Evolutionary conservation across 2,113 vertebrate species (phyloP).

Genomic region (Triplophysa rosa): DNA sequence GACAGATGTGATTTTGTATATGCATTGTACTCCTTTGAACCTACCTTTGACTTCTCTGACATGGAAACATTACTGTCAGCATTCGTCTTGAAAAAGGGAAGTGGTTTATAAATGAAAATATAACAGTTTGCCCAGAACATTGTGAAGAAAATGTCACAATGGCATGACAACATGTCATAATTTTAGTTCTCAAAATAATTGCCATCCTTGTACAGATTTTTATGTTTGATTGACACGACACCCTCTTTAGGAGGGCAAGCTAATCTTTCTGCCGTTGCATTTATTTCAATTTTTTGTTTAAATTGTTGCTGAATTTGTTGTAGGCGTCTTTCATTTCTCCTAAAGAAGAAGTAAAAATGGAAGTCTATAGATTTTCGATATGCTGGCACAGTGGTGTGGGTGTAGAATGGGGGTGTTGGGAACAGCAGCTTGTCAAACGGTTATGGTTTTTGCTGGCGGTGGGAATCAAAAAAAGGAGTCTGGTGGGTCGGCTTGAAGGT

Average conservation of each 20-base stretch:
- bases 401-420: conserved; percentile 54
- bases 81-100: conserved; percentile 44
- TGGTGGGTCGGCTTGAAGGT: conserved; percentile 38
- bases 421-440: conserved; percentile 77
- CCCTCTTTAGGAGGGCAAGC: neutral
- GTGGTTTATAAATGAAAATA: neutral
- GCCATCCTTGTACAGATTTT: neutral
- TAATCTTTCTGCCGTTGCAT: conserved; percentile 55
- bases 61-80: conserved; percentile 33
- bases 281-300: conserved; percentile 66
- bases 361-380: conserved; percentile 38
- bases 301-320: conserved; percentile 69
- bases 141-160: conserved; percentile 12
- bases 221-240: neutral
- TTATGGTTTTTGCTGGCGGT: conserved; percentile 74
- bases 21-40: neutral
- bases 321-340: conserved; percentile 71
- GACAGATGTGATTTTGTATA: neutral
- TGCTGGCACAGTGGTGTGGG: conserved; percentile 30
- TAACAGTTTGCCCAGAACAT: neutral
- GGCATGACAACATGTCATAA: neutral
- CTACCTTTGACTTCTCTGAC: conserved; percentile 27
- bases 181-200: neutral
- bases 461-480: conserved; percentile 42
- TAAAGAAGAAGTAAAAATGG: conserved; percentile 74